Conservation (phyloP, 2,113 vertebrate species). For the Arothron firmamentum region DNA sequence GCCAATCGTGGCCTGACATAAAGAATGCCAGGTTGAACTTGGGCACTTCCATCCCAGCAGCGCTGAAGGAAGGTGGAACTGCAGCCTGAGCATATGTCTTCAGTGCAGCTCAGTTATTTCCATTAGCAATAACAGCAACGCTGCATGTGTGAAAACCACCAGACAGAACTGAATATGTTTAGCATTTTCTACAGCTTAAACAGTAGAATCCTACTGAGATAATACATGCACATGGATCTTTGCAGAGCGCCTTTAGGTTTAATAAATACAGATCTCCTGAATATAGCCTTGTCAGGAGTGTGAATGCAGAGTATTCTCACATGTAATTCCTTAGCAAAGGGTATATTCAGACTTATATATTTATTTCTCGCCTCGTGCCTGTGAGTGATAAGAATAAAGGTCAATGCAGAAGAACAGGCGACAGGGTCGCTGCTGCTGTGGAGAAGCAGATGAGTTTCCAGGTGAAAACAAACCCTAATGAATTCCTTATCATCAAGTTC, state of each 20-base stretch:
- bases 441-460: constrained; percentile 15
- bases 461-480: neutral
- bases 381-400: constrained; percentile 36
- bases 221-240: constrained; percentile 25
- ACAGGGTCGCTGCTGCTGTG: constrained; percentile 11
- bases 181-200: constrained; percentile 22
- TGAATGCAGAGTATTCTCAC: constrained; percentile 24
- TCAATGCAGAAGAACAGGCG: constrained; percentile 27
- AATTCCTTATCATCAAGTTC: constrained; percentile 7
- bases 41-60: constrained; percentile 14
- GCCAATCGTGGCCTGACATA: constrained; percentile 50
- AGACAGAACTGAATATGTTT: constrained; percentile 26
- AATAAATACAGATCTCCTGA: constrained; percentile 32
- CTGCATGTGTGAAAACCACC: constrained; percentile 32
- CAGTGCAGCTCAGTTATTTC: constrained; percentile 18
- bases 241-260: constrained; percentile 17
- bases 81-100: constrained; percentile 33
- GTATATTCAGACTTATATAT: constrained; percentile 20
- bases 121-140: constrained; percentile 25
- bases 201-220: constrained; percentile 23
- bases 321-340: constrained; percentile 28
- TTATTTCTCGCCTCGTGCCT: constrained; percentile 11
- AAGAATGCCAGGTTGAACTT: constrained; percentile 49
- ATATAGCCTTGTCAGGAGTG: constrained; percentile 4
- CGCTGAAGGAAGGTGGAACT: neutral